Evolutionary conservation across 2,888 invertebrate species (phyloP).

Genomic region (Galeopsomyia nigrocyanea): DNA sequence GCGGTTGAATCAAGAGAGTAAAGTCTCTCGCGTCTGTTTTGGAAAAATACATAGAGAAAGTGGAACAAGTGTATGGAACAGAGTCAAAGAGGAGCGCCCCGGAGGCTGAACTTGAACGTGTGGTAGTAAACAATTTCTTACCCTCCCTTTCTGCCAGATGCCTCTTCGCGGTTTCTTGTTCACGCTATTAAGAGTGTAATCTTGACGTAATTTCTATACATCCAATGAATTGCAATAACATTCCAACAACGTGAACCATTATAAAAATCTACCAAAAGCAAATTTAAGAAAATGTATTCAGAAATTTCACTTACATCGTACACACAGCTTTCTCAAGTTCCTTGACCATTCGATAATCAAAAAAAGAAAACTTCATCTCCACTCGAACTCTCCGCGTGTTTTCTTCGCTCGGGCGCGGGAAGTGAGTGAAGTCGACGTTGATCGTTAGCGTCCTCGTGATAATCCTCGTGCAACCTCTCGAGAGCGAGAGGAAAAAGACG

Average conservation of each 20-base stretch:
- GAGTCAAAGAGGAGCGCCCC: neutral
- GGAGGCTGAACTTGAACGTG: constrained; percentile 56
- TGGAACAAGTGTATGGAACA: constrained; percentile 2
- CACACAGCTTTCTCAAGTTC: no score
- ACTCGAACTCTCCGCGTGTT: constrained; percentile 32
- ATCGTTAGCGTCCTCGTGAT: constrained; percentile 37
- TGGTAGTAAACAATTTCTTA: constrained; percentile 64
- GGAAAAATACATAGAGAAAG: constrained; percentile 20
- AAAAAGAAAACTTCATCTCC: constrained; percentile 16
- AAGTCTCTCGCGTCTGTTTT: constrained; percentile 7
- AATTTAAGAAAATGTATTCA: no score
- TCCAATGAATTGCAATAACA: no score
- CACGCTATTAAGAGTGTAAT: neutral
- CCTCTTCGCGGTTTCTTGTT: constrained; percentile 17
- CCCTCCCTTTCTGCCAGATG: no score
- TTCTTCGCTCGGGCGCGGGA: constrained; percentile 16
- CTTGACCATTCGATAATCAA: neutral
- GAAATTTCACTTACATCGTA: no score
- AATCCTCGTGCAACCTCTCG: constrained; percentile 26
- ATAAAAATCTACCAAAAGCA: no score
- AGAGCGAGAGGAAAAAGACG: neutral
- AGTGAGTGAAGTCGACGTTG: constrained; percentile 1
- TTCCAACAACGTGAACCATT: no score
- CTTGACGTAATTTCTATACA: no score
- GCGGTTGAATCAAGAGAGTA: neutral